Evolutionary conservation across 2,113 vertebrate species (phyloP).

Genomic region (Rafetus swinhoei): DNA sequence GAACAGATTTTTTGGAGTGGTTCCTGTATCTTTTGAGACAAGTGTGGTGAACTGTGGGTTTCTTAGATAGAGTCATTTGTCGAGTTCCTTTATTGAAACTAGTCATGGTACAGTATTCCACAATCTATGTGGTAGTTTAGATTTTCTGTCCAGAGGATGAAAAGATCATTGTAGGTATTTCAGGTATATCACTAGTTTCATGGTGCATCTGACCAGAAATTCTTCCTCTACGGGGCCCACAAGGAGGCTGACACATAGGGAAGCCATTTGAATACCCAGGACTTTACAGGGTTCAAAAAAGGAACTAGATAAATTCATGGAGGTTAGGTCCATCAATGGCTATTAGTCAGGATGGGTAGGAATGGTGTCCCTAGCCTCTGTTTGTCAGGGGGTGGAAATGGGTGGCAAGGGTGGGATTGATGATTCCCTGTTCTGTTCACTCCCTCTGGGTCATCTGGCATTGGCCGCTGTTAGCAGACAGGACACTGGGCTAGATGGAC

Average conservation of each 20-base stretch:
- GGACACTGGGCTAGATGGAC: no score
- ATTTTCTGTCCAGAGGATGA: not conserved
- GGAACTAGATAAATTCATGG: no score
- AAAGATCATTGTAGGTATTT: not conserved
- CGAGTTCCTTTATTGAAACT: not conserved
- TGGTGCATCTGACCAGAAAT: not conserved
- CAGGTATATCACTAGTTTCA: not conserved
- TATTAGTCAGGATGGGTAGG: no score
- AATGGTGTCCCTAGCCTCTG: no score
- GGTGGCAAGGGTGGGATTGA: no score
- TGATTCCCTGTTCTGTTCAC: no score
- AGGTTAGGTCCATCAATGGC: no score
- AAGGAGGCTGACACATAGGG: not conserved
- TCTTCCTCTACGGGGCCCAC: not conserved
- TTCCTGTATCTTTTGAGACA: not conserved
- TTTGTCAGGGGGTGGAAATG: no score
- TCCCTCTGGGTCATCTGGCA: no score
- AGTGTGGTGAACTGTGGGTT: not conserved
- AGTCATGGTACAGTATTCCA: not conserved
- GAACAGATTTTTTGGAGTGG: not conserved
- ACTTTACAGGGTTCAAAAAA: not conserved
- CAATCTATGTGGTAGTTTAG: not conserved
- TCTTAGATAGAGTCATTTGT: not conserved
- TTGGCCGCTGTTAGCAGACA: no score
- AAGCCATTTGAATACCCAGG: not conserved